Percentiles rank a stretch among this genome's conserved stretches.
Evolutionary conservation across 2,888 invertebrate species (phyloP).

Genomic region (Ptycholaimellus sp.): DNA sequence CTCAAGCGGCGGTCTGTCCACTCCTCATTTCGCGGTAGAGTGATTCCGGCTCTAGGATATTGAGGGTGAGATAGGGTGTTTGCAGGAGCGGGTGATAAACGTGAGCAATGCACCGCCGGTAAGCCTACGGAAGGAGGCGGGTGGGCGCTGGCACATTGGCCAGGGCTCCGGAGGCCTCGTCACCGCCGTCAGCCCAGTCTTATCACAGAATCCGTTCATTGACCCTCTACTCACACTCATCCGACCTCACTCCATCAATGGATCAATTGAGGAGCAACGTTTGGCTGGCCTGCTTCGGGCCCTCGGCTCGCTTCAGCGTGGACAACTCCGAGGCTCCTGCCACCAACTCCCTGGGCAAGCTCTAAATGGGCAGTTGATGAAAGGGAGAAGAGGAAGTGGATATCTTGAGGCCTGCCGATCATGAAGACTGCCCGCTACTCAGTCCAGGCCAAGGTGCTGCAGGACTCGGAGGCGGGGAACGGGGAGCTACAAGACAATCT

Average conservation of each 20-base stretch:
- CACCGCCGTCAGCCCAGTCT: slow-evolving; percentile 18
- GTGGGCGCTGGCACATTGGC: slow-evolving; percentile 17
- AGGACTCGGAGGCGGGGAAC: slow-evolving; percentile 10
- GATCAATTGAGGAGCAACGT: slow-evolving; percentile 16
- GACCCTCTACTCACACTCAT: too few species aligned
- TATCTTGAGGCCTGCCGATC: too few species aligned
- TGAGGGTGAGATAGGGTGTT: too few species aligned
- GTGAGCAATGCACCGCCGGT: slow-evolving; percentile 21
- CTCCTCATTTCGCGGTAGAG: too few species aligned
- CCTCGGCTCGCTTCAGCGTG: slow-evolving; percentile 9
- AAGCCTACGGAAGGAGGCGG: slow-evolving; percentile 11
- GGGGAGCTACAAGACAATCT: too few species aligned
- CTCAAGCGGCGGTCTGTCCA: too few species aligned
- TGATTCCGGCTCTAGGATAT: too few species aligned
- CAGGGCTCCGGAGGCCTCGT: slow-evolving; percentile 19
- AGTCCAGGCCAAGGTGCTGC: slow-evolving; percentile 21
- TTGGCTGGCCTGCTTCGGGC: slow-evolving; percentile 15
- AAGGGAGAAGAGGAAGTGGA: too few species aligned
- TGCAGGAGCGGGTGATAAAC: slow-evolving; percentile 19
- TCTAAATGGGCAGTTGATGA: too few species aligned
- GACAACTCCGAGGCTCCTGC: too few species aligned
- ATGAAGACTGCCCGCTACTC: slow-evolving; percentile 23
- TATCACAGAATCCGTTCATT: slow-evolving; percentile 16
- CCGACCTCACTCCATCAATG: too few species aligned
- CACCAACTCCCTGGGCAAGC: slow-evolving; percentile 23